These are phyloP conservation scores for Drosophila pandora DNA, from an alignment of 1,140 invertebrate species.

Conservation along the genomic window DNA sequence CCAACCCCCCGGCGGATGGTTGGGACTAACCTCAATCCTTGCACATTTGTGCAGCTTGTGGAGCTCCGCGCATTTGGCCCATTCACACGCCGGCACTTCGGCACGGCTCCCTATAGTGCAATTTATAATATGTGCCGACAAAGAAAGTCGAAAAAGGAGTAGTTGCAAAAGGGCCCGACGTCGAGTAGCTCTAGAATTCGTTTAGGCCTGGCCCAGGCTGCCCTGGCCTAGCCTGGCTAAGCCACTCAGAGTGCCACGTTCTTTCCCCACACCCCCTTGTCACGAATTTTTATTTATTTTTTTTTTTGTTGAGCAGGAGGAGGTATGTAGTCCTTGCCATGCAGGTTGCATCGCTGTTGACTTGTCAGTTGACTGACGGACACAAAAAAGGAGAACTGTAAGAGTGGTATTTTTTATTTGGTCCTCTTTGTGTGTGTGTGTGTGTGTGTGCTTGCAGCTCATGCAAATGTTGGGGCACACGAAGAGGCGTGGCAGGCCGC, in stretches of 20 bases:
- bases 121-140: slow-evolving; percentile 72
- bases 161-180: slow-evolving; percentile 29
- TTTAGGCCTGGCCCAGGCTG: slow-evolving; percentile 18
- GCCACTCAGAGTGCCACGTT: slow-evolving; percentile 33
- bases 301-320: too few species aligned
- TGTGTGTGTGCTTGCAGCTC: neutral
- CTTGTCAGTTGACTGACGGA: slow-evolving; percentile 59
- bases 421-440: slow-evolving; percentile 9
- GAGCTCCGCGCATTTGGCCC: slow-evolving; percentile 49
- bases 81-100: slow-evolving; percentile 75
- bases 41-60: slow-evolving; percentile 51
- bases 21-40: slow-evolving; percentile 38
- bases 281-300: slow-evolving; percentile 5
- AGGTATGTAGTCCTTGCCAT: slow-evolving; percentile 19
- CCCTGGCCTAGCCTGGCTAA: slow-evolving; percentile 17
- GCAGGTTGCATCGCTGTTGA: slow-evolving; percentile 70
- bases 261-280: slow-evolving; percentile 16
- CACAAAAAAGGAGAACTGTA: slow-evolving; percentile 24
- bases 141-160: slow-evolving; percentile 20
- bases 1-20: slow-evolving; percentile 8
- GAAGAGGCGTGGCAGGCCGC: slow-evolving; percentile 45
- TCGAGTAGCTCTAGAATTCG: slow-evolving; percentile 50
- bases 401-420: slow-evolving; percentile 22
- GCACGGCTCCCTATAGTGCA: slow-evolving; percentile 62
- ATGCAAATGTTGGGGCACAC: slow-evolving; percentile 58